These are phyloP conservation scores for Leptobrachium ailaonicum DNA, from an alignment of 2,113 vertebrate species.

Conservation along the genomic window DNA sequence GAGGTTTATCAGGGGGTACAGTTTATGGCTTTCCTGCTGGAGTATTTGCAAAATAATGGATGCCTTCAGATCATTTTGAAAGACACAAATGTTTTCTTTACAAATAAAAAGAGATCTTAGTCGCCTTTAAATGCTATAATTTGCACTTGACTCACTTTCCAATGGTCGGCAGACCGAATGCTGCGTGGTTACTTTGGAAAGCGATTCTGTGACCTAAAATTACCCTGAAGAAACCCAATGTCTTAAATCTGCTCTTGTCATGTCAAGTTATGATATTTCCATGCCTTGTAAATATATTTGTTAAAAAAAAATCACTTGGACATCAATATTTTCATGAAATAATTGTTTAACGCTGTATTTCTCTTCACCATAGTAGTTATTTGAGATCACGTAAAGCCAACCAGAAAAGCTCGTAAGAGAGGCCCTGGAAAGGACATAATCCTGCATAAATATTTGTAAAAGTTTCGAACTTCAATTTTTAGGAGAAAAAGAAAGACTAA, in stretches of 20 bases:
- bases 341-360: background rate
- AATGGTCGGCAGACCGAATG: constrained; percentile 64
- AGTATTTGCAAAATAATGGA: constrained; percentile 70
- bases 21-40: constrained; percentile 60
- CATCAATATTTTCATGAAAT: constrained; percentile 22
- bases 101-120: constrained; percentile 73
- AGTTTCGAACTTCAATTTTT: too few species aligned
- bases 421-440: too few species aligned
- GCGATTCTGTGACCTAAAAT: constrained; percentile 72
- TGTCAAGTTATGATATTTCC: constrained; percentile 52
- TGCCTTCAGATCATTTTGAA: constrained; percentile 68
- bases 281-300: constrained; percentile 33
- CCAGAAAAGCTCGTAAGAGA: too few species aligned
- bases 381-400: too few species aligned
- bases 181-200: constrained; percentile 74
- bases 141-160: constrained; percentile 74
- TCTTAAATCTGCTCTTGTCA: constrained; percentile 53
- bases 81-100: constrained; percentile 74
- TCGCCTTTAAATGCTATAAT: constrained; percentile 79
- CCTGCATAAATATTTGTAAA: too few species aligned
- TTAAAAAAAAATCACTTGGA: background rate
- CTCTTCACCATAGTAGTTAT: too few species aligned
- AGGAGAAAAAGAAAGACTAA: too few species aligned
- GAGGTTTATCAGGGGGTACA: constrained; percentile 60
- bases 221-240: constrained; percentile 58